Percentiles rank a stretch among this genome's conserved stretches.
phyloP scores from a whole-genome alignment of 1,140 invertebrate species.

The Laupala kohalensis region DNA sequence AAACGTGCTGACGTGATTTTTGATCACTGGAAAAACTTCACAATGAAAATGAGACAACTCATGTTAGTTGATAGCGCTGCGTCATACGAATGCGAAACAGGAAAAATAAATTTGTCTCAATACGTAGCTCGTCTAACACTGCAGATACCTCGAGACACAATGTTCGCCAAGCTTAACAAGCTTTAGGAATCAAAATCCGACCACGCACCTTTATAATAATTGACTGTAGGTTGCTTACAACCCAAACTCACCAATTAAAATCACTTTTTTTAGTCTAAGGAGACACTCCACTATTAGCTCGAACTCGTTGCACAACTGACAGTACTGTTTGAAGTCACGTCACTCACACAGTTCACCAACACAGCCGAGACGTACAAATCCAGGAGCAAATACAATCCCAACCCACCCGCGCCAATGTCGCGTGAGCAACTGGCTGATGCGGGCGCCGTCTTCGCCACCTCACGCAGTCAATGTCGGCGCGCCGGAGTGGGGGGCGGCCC shows the following conservation, averaged over 20 bases:
- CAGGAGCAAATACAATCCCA: too few species aligned
- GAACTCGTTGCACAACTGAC: not conserved
- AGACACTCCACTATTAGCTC: not conserved
- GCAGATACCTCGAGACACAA: not conserved
- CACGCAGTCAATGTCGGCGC: constrained; percentile 6
- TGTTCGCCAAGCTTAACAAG: not conserved
- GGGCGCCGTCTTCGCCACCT: not conserved
- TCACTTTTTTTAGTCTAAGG: not conserved
- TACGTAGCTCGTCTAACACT: not conserved
- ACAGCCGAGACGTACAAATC: too few species aligned
- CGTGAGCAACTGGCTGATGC: not conserved
- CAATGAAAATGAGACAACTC: too few species aligned
- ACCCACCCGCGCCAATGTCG: not conserved
- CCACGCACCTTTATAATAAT: not conserved
- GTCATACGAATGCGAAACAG: not conserved
- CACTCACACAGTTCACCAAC: not conserved
- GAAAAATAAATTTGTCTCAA: not conserved
- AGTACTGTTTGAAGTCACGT: not conserved
- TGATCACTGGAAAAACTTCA: too few species aligned
- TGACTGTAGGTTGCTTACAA: not conserved
- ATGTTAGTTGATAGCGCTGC: not conserved
- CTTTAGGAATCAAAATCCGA: not conserved
- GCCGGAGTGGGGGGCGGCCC: constrained; percentile 11
- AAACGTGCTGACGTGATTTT: too few species aligned
- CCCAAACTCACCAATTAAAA: not conserved